These are phyloP conservation scores for Dichetophora obliterata DNA, from an alignment of 2,888 invertebrate genomes.

Conservation along the genomic window DNA sequence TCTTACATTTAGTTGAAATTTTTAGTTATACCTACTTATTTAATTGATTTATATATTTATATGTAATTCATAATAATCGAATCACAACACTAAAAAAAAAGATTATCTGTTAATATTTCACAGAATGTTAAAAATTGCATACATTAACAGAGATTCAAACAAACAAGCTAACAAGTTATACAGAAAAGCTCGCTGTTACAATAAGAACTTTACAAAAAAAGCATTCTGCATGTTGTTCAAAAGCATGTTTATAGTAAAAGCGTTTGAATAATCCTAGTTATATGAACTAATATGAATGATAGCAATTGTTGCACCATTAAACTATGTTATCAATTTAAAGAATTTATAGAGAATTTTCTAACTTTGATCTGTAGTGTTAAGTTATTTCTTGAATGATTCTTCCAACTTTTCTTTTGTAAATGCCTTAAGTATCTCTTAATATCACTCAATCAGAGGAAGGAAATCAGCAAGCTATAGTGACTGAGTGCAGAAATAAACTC, in stretches of 20 bases:
- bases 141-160: background rate
- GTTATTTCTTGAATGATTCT: no score
- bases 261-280: background rate
- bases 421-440: no score
- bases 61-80: background rate
- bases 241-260: conserved; percentile 27
- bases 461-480: no score
- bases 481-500: no score
- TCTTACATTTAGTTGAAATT: conserved; percentile 14
- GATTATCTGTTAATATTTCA: conserved; percentile 1
- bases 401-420: no score
- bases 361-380: no score
- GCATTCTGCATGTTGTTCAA: conserved; percentile 24
- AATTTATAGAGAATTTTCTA: no score
- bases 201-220: conserved; percentile 9
- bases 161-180: background rate
- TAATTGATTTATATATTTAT: background rate
- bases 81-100: background rate
- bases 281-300: conserved; percentile 2
- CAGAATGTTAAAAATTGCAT: background rate
- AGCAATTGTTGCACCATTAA: background rate
- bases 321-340: no score
- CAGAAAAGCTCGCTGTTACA: conserved; percentile 1
- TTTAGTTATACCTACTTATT: background rate
- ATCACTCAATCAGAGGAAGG: no score